Evolutionary conservation across 2,888 invertebrate species (phyloP).

Genomic region (Tenthredo distinguenda): DNA sequence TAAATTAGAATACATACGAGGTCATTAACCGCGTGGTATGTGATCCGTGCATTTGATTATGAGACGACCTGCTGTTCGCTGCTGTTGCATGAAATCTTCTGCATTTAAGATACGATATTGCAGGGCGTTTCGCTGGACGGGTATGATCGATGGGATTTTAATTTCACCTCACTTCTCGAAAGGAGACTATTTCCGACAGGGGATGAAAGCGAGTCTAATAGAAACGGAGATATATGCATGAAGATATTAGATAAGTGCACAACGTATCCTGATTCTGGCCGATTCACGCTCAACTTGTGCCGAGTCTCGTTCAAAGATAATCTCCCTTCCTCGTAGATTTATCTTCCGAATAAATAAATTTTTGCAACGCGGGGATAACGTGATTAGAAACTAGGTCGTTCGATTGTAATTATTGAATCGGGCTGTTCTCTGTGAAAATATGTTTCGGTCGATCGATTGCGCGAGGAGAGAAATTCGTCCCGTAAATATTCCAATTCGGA

Average conservation of each 20-base stretch:
- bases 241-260: background rate
- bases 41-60: too few species aligned
- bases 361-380: background rate
- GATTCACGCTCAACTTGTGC: background rate
- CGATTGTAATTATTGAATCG: background rate
- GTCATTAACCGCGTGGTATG: too few species aligned
- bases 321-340: background rate
- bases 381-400: background rate
- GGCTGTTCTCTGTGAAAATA: background rate
- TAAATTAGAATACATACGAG: too few species aligned
- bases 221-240: background rate
- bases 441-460: background rate
- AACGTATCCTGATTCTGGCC: background rate
- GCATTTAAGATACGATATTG: background rate
- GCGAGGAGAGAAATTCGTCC: background rate
- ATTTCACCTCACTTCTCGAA: background rate
- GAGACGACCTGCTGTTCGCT: background rate
- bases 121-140: background rate
- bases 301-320: background rate
- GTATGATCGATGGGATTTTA: background rate
- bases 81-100: background rate
- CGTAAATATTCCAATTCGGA: background rate
- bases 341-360: background rate
- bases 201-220: constrained; percentile 34
- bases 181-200: constrained; percentile 15